phyloP scores from a whole-genome alignment of 2,113 vertebrate genomes.

The Sylvietta virens region DNA sequence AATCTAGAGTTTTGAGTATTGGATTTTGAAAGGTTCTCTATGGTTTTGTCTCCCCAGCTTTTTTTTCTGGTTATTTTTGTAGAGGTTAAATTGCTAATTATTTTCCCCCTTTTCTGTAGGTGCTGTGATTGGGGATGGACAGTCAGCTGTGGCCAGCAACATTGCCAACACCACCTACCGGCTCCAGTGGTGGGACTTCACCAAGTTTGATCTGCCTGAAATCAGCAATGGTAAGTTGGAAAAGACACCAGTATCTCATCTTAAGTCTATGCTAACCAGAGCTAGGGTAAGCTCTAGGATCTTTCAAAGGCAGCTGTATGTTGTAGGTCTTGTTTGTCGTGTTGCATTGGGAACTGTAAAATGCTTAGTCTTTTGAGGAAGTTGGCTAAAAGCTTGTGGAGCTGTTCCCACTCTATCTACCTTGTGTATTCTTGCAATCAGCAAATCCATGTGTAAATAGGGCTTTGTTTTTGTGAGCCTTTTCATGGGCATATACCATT shows the following conservation, averaged over 20 bases:
- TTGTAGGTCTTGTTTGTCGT: not conserved
- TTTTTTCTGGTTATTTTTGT: not conserved
- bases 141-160: conserved; percentile 98
- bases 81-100: not conserved
- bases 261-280: not conserved
- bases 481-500: not conserved
- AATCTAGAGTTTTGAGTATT: not conserved
- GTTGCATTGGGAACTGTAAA: not conserved
- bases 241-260: not conserved
- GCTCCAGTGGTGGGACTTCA: conserved; percentile 99
- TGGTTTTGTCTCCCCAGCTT: not conserved
- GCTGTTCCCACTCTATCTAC: not conserved
- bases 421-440: not conserved
- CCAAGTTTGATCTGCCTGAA: conserved; percentile 96
- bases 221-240: conserved; percentile 92
- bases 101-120: conserved; percentile 67
- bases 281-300: not conserved
- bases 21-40: not conserved
- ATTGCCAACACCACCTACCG: conserved; percentile 98
- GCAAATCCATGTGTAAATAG: not conserved
- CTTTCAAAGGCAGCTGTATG: not conserved
- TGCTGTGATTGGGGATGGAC: conserved; percentile 95
- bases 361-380: not conserved
- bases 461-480: not conserved
- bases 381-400: not conserved